Conservation (phyloP, 2,113 vertebrate genomes). For the Mugil cephalus region DNA sequence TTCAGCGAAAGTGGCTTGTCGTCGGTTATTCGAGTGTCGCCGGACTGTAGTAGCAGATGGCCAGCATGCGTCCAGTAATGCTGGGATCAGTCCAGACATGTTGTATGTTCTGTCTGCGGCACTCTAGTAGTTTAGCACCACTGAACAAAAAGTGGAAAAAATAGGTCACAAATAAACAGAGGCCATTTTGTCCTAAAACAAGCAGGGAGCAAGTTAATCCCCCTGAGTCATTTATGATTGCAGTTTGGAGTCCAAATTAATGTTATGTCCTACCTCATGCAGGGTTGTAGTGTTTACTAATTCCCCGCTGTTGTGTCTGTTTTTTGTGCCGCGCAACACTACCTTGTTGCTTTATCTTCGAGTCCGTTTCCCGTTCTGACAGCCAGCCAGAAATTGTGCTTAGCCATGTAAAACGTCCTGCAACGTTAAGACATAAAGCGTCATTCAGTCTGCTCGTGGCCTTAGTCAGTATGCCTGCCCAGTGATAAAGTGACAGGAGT, state of each 20-base stretch:
- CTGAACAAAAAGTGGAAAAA: neutral
- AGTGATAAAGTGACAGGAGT: constrained; percentile 61
- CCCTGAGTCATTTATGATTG: neutral
- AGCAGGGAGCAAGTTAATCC: neutral
- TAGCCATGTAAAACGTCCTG: constrained; percentile 65
- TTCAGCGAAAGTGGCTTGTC: constrained; percentile 2
- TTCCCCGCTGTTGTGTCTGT: constrained; percentile 24
- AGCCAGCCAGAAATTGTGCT: constrained; percentile 61
- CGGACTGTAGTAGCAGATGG: constrained; percentile 1
- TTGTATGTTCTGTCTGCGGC: neutral
- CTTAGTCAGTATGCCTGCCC: constrained; percentile 60
- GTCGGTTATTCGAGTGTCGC: constrained; percentile 1
- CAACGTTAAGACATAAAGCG: constrained; percentile 49
- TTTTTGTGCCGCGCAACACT: constrained; percentile 25
- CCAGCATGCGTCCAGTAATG: neutral
- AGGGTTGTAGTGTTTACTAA: constrained; percentile 11
- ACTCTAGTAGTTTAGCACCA: neutral
- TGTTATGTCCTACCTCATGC: constrained; percentile 7
- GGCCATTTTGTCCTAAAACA: constrained; percentile 7
- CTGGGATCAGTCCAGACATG: neutral
- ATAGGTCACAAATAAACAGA: neutral
- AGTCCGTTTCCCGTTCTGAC: constrained; percentile 47
- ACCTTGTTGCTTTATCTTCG: constrained; percentile 41
- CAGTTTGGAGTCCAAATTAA: constrained; percentile 3
- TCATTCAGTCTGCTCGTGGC: constrained; percentile 56